Conservation (phyloP, 2,888 invertebrate species). For the Chymomyza caudatula region DNA sequence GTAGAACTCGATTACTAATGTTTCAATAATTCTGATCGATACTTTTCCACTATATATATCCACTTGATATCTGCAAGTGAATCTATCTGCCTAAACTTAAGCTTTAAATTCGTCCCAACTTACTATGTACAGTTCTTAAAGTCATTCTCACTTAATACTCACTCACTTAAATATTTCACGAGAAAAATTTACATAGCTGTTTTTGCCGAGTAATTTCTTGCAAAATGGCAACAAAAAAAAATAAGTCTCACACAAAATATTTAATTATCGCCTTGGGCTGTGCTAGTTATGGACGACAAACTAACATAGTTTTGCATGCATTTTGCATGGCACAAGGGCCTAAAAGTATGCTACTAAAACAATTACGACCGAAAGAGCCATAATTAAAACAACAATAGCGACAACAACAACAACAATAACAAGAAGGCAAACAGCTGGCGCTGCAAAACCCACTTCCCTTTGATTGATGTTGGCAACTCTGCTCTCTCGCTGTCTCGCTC, state of each 20-base stretch:
- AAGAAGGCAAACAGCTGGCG: conserved; percentile 21
- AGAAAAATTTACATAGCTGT: not conserved
- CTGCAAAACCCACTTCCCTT: conserved; percentile 12
- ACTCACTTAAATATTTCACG: not conserved
- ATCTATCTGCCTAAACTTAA: no score
- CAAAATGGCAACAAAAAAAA: not conserved
- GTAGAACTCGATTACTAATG: no score
- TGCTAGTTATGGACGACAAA: conserved; percentile 14
- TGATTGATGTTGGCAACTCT: conserved; percentile 60
- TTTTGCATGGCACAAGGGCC: conserved; percentile 18
- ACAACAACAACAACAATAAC: conserved; percentile 16
- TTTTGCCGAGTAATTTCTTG: not conserved
- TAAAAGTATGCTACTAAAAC: conserved; percentile 70
- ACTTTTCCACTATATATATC: no score
- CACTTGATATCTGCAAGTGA: no score
- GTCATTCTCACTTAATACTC: not conserved
- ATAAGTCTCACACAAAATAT: not conserved
- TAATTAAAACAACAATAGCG: conserved; percentile 63
- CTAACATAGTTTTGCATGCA: conserved; percentile 54
- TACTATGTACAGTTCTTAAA: not conserved
- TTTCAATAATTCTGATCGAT: no score
- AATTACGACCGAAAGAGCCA: conserved; percentile 50
- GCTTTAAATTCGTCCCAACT: not conserved
- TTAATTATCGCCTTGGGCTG: not conserved
- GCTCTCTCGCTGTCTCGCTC: not conserved